Base-by-base conservation (phyloP, 2,888 invertebrate species). In the Choreutis nemorana region DNA sequence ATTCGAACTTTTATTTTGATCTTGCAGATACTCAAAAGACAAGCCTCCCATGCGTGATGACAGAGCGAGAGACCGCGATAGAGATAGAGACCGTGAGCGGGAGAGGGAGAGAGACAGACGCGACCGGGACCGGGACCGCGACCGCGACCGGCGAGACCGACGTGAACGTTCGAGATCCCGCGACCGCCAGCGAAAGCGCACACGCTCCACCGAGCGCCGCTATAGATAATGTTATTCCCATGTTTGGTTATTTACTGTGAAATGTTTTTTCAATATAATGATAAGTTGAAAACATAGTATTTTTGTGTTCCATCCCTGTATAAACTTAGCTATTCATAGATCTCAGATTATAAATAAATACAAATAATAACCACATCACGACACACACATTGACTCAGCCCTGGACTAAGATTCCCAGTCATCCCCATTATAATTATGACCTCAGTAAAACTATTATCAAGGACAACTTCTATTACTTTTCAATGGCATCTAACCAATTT, bases 11-110 rank as follows among this genome's bases (percentile, higher is more conserved):
- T 10, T 14, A 28, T 35, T 27, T 34, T 41, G 43, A 42, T 37
- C 20, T 64, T 66, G n/a, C 55, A 83, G 82, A 44, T 77, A 79
- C 38, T 41, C 62, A 38, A 75, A 71, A 55, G 75, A 80, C 32
- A 67, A 61, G 50, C 43, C 57, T 1, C 32, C 43, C 14, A 66
- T 70, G 33, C 65, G 75, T 4, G 79, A 78, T 26, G 71, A 73
- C 23, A 67, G 55, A 39, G 57, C 45, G 6, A 48, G 56, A 16
- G 63, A 59, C 2, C 50, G 59, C 2, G 67, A 63, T 3, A 23
- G 64, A 32, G 58, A 62, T 6, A 48, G 65, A 10, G 67, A 67
- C 10, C 46, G 62, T 12, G 61, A 61, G 2, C 48, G 59, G 2
- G 60, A 62, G n/a, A 48, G 65, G 6, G 63, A 60, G 5, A 39